Conservation (phyloP, 2,797 vertebrate genomes). For the Graptemys geographica region DNA sequence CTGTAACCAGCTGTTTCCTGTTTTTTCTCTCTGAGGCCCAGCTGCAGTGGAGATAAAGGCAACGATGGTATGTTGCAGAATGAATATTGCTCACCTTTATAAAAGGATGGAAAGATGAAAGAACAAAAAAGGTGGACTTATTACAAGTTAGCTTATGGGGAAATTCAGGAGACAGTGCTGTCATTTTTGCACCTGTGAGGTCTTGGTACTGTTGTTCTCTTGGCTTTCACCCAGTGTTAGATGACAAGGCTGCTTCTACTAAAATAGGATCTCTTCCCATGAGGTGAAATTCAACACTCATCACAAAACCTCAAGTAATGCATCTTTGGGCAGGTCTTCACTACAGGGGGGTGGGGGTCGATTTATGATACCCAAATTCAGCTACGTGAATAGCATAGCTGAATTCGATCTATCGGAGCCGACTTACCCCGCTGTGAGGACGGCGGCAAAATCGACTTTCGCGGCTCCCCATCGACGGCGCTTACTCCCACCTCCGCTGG, state of each 20-base stretch:
- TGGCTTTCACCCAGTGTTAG: background rate
- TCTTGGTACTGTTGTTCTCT: background rate
- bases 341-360: too few species aligned
- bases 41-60: constrained; percentile 36
- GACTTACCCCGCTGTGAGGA: too few species aligned
- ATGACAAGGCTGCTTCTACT: background rate
- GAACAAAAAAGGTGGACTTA: background rate
- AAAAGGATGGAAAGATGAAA: background rate
- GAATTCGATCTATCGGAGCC: too few species aligned
- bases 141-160: background rate
- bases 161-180: background rate
- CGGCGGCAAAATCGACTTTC: too few species aligned
- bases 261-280: background rate
- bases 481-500: too few species aligned
- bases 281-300: background rate
- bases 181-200: background rate
- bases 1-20: constrained; percentile 73
- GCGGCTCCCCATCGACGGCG: too few species aligned
- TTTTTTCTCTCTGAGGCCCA: constrained; percentile 41
- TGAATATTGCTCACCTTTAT: constrained; percentile 11
- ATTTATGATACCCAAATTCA: too few species aligned
- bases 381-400: too few species aligned
- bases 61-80: constrained; percentile 13
- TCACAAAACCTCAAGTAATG: background rate
- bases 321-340: background rate